Conservation (phyloP, 2,113 vertebrate species). For the Cephalopholis sonnerati region DNA sequence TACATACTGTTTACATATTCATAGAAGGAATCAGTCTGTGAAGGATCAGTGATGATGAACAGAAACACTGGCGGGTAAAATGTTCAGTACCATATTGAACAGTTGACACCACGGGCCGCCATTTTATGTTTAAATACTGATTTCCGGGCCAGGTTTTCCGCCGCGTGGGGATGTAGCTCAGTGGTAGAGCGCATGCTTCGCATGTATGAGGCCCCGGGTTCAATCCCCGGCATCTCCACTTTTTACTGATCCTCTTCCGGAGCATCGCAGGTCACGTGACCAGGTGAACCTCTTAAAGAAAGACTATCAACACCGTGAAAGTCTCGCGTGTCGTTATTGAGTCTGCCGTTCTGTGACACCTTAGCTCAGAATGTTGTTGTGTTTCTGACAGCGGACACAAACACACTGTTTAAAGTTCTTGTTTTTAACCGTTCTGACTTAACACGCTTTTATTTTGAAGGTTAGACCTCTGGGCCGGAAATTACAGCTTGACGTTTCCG, state of each 20-base stretch:
- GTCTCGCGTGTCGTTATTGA: no score
- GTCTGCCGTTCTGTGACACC: no score
- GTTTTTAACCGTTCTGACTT: background rate
- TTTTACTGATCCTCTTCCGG: background rate
- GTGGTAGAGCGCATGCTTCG: slow-evolving; percentile 91
- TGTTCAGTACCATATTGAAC: no score
- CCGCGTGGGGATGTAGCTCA: slow-evolving; percentile 87
- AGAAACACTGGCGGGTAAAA: no score
- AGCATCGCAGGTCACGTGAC: background rate
- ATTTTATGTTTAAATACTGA: background rate
- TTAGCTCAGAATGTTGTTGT: no score
- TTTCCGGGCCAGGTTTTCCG: rapidly evolving
- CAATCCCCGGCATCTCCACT: slow-evolving; percentile 90
- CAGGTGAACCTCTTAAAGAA: no score
- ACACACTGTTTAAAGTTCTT: background rate
- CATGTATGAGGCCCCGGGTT: slow-evolving; percentile 91
- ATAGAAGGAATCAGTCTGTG: no score
- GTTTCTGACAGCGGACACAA: no score
- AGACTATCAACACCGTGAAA: no score
- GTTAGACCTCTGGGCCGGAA: background rate
- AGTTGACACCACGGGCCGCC: no score
- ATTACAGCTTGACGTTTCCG: background rate
- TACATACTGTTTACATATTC: no score
- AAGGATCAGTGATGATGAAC: no score
- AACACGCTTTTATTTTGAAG: background rate